Evolutionary conservation across 2,113 vertebrate species (phyloP).

Genomic region (Ahaetulla prasina): DNA sequence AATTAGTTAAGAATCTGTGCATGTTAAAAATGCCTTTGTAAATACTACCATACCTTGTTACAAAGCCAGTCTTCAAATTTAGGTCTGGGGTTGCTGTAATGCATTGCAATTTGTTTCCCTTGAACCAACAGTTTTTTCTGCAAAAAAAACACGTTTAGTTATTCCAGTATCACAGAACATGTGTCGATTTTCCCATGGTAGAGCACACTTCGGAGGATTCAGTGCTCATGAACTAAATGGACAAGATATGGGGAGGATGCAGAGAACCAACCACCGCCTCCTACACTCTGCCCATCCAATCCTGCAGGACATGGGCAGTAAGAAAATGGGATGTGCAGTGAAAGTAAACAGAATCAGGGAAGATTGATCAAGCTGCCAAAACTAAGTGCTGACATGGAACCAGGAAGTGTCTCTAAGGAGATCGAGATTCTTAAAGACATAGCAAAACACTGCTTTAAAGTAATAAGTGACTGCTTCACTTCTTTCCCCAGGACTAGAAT

Average conservation of each 20-base stretch:
- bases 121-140: slow-evolving; percentile 96
- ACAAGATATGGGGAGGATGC: slow-evolving; percentile 80
- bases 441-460: slow-evolving; percentile 56
- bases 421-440: slow-evolving; percentile 68
- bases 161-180: slow-evolving; percentile 69
- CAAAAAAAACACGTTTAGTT: slow-evolving; percentile 79
- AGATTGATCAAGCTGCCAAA: slow-evolving; percentile 77
- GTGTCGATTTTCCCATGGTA: slow-evolving; percentile 81
- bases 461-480: slow-evolving; percentile 67
- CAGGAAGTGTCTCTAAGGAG: slow-evolving; percentile 77
- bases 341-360: slow-evolving; percentile 77
- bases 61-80: slow-evolving; percentile 99
- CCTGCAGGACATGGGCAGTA: slow-evolving; percentile 78
- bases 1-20: not conserved
- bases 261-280: slow-evolving; percentile 81
- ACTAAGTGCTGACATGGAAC: slow-evolving; percentile 75
- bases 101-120: slow-evolving; percentile 94
- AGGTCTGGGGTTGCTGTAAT: slow-evolving; percentile 96
- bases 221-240: slow-evolving; percentile 81
- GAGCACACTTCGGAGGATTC: slow-evolving; percentile 96
- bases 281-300: slow-evolving; percentile 82
- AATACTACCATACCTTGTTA: slow-evolving; percentile 81
- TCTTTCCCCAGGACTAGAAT: slow-evolving; percentile 58
- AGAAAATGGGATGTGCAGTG: slow-evolving; percentile 78
- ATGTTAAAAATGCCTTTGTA: not conserved